Evolutionary conservation across 2,888 invertebrate species (phyloP).

Genomic region (Eilema sororculum): DNA sequence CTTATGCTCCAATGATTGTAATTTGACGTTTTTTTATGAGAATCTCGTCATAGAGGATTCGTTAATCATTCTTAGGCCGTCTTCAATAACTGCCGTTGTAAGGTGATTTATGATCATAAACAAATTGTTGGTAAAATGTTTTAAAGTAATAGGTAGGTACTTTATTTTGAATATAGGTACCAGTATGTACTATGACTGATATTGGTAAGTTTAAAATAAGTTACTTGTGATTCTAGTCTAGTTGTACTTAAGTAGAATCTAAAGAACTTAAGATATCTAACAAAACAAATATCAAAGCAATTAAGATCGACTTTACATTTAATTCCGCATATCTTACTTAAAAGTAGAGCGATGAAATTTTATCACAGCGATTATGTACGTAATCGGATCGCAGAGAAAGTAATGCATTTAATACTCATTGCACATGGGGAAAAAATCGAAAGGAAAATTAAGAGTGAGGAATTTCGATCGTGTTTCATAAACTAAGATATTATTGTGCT

Average conservation of each 20-base stretch:
- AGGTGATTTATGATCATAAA: conserved; percentile 27
- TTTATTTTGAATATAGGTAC: conserved; percentile 9
- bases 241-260: background rate
- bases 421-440: conserved; percentile 70
- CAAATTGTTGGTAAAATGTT: conserved; percentile 44
- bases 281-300: conserved; percentile 28
- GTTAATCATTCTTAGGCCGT: conserved; percentile 47
- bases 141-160: conserved; percentile 33
- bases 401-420: conserved; percentile 72
- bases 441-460: conserved; percentile 79
- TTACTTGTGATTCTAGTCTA: conserved; percentile 16
- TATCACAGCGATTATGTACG: conserved; percentile 65
- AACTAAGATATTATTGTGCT: conserved; percentile 61
- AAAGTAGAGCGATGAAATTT: conserved; percentile 66
- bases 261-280: conserved; percentile 27
- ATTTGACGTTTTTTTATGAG: conserved; percentile 58
- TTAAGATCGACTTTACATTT: conserved; percentile 38
- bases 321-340: conserved; percentile 61
- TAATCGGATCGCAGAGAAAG: conserved; percentile 83
- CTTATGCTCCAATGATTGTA: conserved; percentile 68
- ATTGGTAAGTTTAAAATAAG: background rate
- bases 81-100: conserved; percentile 34
- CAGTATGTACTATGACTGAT: background rate
- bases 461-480: conserved; percentile 76
- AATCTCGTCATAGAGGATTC: conserved; percentile 38